These are phyloP conservation scores for Acanthornis magna DNA, from an alignment of 2,797 vertebrate genomes.

Conservation along the genomic window DNA sequence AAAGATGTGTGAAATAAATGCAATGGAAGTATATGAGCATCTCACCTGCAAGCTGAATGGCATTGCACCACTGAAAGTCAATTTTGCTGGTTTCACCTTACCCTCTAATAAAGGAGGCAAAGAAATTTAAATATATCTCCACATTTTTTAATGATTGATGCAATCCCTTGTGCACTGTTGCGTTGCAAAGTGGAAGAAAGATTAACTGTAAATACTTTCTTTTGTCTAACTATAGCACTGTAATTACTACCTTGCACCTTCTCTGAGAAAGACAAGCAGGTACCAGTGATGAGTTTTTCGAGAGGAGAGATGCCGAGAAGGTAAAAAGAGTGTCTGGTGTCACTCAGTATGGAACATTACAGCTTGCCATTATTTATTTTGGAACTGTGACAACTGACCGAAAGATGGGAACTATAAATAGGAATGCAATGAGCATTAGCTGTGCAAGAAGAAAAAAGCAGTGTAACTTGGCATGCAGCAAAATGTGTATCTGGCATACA, in stretches of 20 bases:
- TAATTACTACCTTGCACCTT: neutral
- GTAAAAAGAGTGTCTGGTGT: neutral
- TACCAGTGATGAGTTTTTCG: neutral
- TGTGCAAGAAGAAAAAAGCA: neutral
- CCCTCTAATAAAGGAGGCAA: neutral
- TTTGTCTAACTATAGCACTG: neutral
- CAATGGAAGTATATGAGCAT: neutral
- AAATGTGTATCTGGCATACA: neutral
- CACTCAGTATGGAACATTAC: neutral
- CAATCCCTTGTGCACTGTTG: neutral
- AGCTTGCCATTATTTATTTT: slow-evolving; percentile 2
- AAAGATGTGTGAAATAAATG: neutral
- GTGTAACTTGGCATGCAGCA: neutral
- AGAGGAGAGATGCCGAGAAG: neutral
- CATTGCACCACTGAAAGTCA: neutral
- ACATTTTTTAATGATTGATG: neutral
- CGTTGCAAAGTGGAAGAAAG: neutral
- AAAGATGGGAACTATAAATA: slow-evolving; percentile 28
- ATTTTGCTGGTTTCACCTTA: neutral
- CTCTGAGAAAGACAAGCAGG: neutral
- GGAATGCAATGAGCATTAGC: slow-evolving; percentile 1
- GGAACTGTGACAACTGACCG: neutral
- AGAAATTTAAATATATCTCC: neutral
- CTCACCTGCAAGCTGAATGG: neutral
- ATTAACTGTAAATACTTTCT: neutral